Evolutionary conservation across 64 coral and sea anemone genomes (phyloP).

Genomic region (Actinia equina): DNA sequence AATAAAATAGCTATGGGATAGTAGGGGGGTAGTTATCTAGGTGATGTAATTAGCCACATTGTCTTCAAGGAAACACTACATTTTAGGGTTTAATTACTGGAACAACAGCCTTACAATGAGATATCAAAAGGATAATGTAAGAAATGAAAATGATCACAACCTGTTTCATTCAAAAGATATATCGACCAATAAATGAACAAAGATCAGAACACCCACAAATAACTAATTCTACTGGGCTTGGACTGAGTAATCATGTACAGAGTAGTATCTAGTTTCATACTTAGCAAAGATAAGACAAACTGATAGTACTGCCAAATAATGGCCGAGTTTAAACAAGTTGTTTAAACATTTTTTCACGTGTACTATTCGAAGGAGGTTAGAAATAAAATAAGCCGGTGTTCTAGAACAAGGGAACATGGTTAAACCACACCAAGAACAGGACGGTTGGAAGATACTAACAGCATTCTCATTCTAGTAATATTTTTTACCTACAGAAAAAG

Average conservation of each 20-base stretch:
- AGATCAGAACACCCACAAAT: background rate
- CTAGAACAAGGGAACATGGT: background rate
- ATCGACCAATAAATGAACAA: background rate
- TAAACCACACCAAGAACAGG: background rate
- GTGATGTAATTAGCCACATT: background rate
- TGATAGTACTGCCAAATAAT: background rate
- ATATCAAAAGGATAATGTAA: background rate
- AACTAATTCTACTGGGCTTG: background rate
- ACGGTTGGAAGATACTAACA: background rate
- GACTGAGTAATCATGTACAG: background rate
- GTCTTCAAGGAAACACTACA: background rate
- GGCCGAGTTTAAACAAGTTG: background rate
- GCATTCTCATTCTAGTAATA: background rate
- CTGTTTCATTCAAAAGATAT: background rate
- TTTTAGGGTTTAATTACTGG: background rate
- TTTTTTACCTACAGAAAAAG: background rate
- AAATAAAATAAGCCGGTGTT: conserved; percentile 8
- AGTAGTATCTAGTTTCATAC: background rate
- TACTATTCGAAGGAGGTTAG: background rate
- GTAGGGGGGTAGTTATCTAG: background rate
- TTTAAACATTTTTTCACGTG: conserved; percentile 13
- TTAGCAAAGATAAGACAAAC: background rate
- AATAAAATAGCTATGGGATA: background rate
- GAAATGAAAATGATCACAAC: background rate
- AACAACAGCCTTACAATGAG: background rate